Base-by-base conservation (phyloP, 2,113 vertebrate genomes). In the Falco punctatus region DNA sequence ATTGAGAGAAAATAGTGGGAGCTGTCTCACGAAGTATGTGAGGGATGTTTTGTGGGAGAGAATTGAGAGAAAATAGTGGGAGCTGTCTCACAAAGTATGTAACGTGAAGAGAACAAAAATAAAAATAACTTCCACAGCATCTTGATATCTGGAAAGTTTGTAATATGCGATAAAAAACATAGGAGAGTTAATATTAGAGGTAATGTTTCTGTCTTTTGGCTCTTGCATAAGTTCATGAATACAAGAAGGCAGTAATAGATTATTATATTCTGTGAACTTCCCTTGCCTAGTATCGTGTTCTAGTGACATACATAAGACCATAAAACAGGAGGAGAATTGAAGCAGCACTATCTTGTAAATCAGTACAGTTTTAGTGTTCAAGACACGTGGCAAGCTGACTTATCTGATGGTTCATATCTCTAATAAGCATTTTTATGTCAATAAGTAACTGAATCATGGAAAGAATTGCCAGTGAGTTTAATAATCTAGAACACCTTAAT, bases 381-480 rank as follows among this genome's bases (percentile, higher is more conserved):
- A 94, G 88, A 42, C 97, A 96, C 88, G 86, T 97, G 95, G 93
- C 96, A 77, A 58, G 35, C 90, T 84, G 48, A 66, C 88, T 94
- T 96, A 97, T 94, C 95, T 92, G 73, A 86, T 88, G 78, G 54
- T 54, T 94, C 54, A 4, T 95, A 94, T 92, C 44, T 88, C 73
- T 97, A 85, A 96, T 95, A 95, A 93, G 80, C 69, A 90, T 94
- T 97, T 93, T 94, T 86, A 69, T 92, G 93, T 81, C 86, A 97
- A 55, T 94, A 94, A 96, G 88, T 97, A 96, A 96, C 86, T 92
- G 94, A 92, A 95, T 77, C 66, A 4, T 66, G 80, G 85, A 91
- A 93, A 55, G 80, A 92, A 81, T 95, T 84, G 64, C 86, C 22
- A 57, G 15, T 64, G 75, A 90, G 80, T 86, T 95, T 84, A 81